phyloP scores from a whole-genome alignment of 2,113 vertebrate genomes.

The Acrocephalus arundinaceus region DNA sequence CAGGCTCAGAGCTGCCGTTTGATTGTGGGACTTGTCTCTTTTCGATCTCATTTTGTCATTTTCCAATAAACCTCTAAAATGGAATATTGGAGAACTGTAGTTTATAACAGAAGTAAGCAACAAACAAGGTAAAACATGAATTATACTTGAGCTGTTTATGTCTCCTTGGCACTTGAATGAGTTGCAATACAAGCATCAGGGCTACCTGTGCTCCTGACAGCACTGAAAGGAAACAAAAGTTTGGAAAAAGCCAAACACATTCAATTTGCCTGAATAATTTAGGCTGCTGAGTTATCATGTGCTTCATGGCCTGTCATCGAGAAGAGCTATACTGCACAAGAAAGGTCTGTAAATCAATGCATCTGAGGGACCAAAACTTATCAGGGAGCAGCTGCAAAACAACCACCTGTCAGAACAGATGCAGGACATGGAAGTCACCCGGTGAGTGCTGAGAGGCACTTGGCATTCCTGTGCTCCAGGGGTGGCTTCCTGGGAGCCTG shows the following conservation, averaged over 20 bases:
- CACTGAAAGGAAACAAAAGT: conserved; percentile 37
- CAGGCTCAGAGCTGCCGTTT: too few species aligned
- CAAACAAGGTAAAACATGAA: background rate
- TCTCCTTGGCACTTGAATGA: background rate
- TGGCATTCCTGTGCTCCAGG: background rate
- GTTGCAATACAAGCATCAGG: background rate
- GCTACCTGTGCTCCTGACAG: conserved; percentile 51
- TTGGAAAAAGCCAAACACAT: conserved; percentile 44
- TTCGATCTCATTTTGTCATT: too few species aligned
- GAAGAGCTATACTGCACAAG: background rate
- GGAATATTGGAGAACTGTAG: too few species aligned
- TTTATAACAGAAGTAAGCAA: background rate
- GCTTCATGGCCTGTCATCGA: conserved; percentile 8
- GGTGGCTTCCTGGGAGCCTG: background rate
- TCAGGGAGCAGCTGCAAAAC: background rate
- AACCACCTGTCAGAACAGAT: background rate
- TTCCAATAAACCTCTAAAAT: too few species aligned
- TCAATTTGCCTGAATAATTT: conserved; percentile 56
- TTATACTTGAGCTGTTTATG: background rate
- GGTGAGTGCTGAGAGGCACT: fast-evolving
- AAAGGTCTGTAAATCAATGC: conserved; percentile 45
- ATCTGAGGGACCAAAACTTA: background rate
- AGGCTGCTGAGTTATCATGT: conserved; percentile 51
- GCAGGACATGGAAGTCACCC: background rate
- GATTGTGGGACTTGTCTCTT: too few species aligned